Percentiles rank a stretch among this genome's conserved stretches.
Evolutionary conservation across 2,113 vertebrate genomes (phyloP).

Genomic region (Heterotilapia buettikoferi): DNA sequence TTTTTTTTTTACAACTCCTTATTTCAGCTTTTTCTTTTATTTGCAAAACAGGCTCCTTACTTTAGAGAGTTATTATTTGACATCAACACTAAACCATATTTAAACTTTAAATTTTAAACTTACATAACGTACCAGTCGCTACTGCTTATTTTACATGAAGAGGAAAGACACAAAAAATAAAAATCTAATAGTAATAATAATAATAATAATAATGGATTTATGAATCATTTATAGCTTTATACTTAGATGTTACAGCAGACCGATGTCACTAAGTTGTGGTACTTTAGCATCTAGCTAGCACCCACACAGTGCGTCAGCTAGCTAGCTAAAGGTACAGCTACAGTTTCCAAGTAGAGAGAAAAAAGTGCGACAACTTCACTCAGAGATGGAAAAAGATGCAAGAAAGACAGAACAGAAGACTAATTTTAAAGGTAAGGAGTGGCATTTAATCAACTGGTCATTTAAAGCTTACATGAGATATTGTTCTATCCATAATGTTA

Average conservation of each 20-base stretch:
- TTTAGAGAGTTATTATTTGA: background rate
- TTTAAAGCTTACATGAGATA: background rate
- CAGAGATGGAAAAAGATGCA: background rate
- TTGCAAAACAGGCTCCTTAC: background rate
- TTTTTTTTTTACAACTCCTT: background rate
- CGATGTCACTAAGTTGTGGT: background rate
- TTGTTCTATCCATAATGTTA: background rate
- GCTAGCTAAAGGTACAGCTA: background rate
- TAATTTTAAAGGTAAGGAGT: background rate
- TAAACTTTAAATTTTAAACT: background rate
- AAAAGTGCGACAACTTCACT: background rate
- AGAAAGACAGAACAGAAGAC: background rate
- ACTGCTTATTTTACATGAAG: background rate
- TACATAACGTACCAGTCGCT: background rate
- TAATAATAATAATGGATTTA: fast-evolving
- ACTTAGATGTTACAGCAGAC: background rate
- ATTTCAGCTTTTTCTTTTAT: background rate
- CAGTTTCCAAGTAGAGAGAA: background rate
- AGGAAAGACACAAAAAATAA: background rate
- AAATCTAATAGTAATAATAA: background rate
- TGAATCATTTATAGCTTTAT: background rate
- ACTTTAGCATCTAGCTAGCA: background rate
- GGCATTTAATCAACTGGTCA: background rate
- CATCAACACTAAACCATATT: background rate
- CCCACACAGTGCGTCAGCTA: background rate